These are phyloP conservation scores for Orthosia cruda DNA, from an alignment of 2,888 invertebrate species.

Conservation along the genomic window DNA sequence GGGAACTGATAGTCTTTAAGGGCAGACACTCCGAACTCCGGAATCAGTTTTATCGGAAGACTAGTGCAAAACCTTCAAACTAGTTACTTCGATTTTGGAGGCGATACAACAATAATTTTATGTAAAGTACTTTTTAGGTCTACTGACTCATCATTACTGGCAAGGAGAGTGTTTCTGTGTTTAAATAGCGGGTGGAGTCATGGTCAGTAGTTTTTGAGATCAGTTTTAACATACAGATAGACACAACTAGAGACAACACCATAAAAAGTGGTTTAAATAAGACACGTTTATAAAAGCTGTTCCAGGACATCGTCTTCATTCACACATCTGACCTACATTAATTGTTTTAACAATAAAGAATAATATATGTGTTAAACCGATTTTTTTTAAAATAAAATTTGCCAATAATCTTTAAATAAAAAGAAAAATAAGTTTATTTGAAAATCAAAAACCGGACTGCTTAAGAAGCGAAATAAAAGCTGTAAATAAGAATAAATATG, in stretches of 20 bases:
- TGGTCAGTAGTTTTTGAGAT: slow-evolving; percentile 18
- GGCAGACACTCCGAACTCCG: slow-evolving; percentile 1
- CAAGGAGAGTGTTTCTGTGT: background rate
- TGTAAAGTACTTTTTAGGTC: slow-evolving; percentile 17
- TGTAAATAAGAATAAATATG: too few relatives aligned
- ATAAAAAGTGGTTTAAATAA: background rate
- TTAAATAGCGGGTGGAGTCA: slow-evolving; percentile 1
- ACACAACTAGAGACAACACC: background rate
- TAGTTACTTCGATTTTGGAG: slow-evolving; percentile 21
- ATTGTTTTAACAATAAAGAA: too few relatives aligned
- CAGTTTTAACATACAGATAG: background rate
- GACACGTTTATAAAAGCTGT: background rate
- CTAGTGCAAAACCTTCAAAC: slow-evolving; percentile 21
- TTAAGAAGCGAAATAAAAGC: too few relatives aligned
- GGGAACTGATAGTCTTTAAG: slow-evolving; percentile 20
- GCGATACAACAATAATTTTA: slow-evolving; percentile 8
- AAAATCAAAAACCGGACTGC: too few relatives aligned
- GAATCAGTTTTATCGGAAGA: slow-evolving; percentile 12
- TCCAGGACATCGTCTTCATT: background rate
- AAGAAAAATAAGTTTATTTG: too few relatives aligned
- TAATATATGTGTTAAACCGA: too few relatives aligned
- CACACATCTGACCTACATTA: too few relatives aligned
- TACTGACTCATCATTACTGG: slow-evolving; percentile 12
- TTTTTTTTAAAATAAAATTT: too few relatives aligned
- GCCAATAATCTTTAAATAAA: too few relatives aligned